These are phyloP conservation scores for Pecten maximus DNA, from an alignment of 2,888 invertebrate species.

Conservation along the genomic window DNA sequence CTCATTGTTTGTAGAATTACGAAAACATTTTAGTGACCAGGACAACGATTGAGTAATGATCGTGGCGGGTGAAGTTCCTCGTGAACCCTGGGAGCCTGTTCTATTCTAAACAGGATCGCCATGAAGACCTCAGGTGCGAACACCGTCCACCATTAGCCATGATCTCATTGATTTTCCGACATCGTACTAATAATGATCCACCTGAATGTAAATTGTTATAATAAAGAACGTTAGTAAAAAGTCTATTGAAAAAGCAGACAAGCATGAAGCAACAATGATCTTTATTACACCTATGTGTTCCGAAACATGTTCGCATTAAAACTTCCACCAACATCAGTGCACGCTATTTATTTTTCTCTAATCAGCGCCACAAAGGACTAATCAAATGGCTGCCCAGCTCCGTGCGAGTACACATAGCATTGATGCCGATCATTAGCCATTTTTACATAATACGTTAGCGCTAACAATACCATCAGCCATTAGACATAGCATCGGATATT, in stretches of 20 bases:
- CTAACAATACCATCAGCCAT: constrained; percentile 13
- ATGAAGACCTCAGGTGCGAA: constrained; percentile 22
- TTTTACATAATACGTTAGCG: not conserved
- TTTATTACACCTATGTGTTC: constrained; percentile 25
- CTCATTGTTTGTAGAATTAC: not conserved
- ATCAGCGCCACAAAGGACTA: constrained; percentile 5
- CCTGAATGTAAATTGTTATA: constrained; percentile 33
- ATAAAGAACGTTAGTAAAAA: not conserved
- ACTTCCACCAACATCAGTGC: not conserved
- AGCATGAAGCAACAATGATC: not conserved
- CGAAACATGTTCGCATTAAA: constrained; percentile 22
- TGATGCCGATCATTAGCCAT: not conserved
- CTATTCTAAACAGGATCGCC: not conserved
- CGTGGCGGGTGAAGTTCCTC: not conserved
- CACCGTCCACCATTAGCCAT: not conserved
- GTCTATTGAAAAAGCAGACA: constrained; percentile 19
- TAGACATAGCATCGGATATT: not conserved
- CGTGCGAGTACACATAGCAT: not conserved
- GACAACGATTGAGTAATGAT: constrained; percentile 9
- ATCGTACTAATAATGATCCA: constrained; percentile 13
- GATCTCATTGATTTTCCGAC: not conserved
- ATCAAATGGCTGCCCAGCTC: constrained; percentile 25
- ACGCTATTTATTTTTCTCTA: not conserved
- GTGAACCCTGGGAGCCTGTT: not conserved
- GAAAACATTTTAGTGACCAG: constrained; percentile 33